Base-by-base conservation (phyloP, 2,888 invertebrate species). In the Volucella zonaria region DNA sequence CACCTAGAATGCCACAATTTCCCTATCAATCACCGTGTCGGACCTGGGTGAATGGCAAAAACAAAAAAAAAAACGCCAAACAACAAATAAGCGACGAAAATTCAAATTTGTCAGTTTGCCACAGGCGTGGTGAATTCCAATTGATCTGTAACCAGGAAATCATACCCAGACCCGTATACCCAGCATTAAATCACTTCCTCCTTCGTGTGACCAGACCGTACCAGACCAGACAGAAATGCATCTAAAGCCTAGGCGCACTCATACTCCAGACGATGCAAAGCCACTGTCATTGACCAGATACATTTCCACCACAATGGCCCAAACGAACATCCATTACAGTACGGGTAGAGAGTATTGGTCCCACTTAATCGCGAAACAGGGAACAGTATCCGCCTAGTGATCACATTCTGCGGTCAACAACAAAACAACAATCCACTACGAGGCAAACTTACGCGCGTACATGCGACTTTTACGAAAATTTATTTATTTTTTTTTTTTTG, bases 181-280 rank as follows among this genome's bases (percentile, higher is more conserved):
- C 61, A 70, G n/a, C 58, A 71, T 43, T 67, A 54, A 82, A 77
- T 78, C 62, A 79, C 74, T 82, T 82, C 79, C 82, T 82, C 64
- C 62, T 58, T 38, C 45, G 51, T 68, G 73, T 78, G 73, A 82
- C 82, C 31, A 31, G 31, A 31, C 31, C 31, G 6, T 4, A 31
- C 31, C 31, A 31, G 31, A 31, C 31, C 31, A 31, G 6, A 31
- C 31, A 4, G 31, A 3, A 31, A 31, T 31, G 31, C 31, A 31
- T 31, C 31, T 31, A 6, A 31, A 31, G 31, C 31, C 31, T 31
- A 31, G 31, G 4, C 31, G 31, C 0, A 31, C 31, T 31, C 31
- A 31, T 31, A 31, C 31, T 31, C 0, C 31, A 6, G 31, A 40
- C 40, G 14, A 38, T 15, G 1, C 40, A 18, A 12, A 31, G 3